phyloP scores from a whole-genome alignment of 1,140 invertebrate species.

The Bombus difficillimus region DNA sequence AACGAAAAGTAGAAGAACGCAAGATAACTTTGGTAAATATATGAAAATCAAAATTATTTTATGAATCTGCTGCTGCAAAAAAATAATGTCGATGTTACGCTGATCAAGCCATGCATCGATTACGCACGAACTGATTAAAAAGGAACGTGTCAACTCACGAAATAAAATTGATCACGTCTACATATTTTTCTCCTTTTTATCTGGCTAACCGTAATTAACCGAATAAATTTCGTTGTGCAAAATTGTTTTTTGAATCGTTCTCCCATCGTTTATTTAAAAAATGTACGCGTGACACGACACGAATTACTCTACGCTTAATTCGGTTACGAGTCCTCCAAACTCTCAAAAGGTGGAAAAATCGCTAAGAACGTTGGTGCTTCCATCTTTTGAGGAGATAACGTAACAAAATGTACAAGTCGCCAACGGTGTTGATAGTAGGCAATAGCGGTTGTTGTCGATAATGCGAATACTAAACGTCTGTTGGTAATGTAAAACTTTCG shows the following conservation, averaged over 20 bases:
- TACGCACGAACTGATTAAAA: neutral
- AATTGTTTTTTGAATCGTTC: too few species aligned
- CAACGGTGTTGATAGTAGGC: neutral
- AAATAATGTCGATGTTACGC: too few species aligned
- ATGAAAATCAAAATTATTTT: neutral
- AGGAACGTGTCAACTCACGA: neutral
- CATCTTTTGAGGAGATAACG: constrained; percentile 37
- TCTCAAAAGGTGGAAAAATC: too few species aligned
- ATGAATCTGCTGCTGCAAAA: too few species aligned
- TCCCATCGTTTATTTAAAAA: too few species aligned
- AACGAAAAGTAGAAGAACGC: neutral
- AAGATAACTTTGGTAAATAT: neutral
- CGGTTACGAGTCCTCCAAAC: neutral
- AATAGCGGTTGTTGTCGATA: constrained; percentile 51
- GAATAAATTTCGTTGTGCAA: too few species aligned
- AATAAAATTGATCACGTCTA: neutral
- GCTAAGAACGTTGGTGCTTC: constrained; percentile 6
- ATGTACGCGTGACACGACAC: neutral
- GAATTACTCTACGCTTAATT: neutral
- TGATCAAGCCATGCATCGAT: too few species aligned
- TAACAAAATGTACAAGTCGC: neutral
- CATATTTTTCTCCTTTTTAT: too few species aligned
- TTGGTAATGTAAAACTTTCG: constrained; percentile 30
- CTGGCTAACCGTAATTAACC: too few species aligned
- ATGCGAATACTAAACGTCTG: neutral